A percentile compares a stretch with the other conserved stretches of the same genome.
Evolutionary conservation across 2,797 vertebrate genomes (phyloP).

Genomic region (Potorous gilbertii): DNA sequence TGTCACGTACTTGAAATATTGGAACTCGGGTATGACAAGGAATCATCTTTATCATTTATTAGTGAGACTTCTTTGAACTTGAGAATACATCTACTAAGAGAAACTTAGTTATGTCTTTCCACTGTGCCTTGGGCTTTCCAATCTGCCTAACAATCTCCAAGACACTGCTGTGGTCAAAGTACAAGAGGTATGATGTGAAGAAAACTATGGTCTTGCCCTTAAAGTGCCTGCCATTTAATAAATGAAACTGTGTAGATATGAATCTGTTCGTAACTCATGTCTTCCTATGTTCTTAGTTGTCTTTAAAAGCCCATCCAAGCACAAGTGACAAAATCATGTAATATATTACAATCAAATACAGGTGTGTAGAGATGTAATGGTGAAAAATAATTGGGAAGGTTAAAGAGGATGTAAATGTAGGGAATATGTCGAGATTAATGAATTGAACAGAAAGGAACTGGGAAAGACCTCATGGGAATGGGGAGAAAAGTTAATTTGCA

Average conservation of each 20-base stretch:
- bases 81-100: not conserved
- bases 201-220: not conserved
- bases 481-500: not conserved
- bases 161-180: not conserved
- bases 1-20: not conserved
- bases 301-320: not conserved
- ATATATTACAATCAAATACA: not conserved
- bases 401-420: not conserved
- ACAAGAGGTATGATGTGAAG: not conserved
- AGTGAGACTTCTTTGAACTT: slow-evolving; percentile 22
- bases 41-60: not conserved
- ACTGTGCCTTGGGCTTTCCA: not conserved
- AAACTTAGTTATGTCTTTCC: not conserved
- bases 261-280: not conserved
- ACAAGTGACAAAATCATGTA: not conserved
- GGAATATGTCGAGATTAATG: not conserved
- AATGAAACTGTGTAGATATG: not conserved
- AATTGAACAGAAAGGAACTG: not conserved
- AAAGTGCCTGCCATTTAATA: not conserved
- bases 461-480: not conserved
- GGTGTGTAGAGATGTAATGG: not conserved
- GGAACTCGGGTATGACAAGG: not conserved
- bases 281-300: not conserved
- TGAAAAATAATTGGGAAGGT: not conserved
- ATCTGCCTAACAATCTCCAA: not conserved